Evolutionary conservation across 92 coral and sea anemone species (phyloP), one percentile per base, ranked within the genome.

Genomic region (Palythoa heliodiscus): DNA sequence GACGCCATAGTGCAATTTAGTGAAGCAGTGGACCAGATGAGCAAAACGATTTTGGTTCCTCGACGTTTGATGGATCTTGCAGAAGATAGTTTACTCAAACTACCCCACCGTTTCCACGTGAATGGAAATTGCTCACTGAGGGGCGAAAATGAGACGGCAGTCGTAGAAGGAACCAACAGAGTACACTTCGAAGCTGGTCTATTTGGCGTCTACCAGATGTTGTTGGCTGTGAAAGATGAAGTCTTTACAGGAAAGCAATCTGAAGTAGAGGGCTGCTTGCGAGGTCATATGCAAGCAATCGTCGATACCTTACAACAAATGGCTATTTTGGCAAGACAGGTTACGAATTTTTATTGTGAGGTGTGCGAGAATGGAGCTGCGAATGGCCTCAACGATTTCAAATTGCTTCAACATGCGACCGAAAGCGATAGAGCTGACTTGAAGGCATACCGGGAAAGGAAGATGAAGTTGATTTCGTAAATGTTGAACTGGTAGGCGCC

Each of bases 1-100:
- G 90, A 90, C 35, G 82, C 68, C 19, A 63, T 90, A 1, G 73
- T 80, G 53, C 90, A 87, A 50, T 90, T 90, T 74, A 76, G 82
- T 6, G 83, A 87, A 83, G 90, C 93, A 22, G 86, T 90, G 1
- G 90, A 90, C 0, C 73, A 87, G 37, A 90, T 90, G 93, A 87
- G 76, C 54, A 77, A 74, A 55, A 87, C 86, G 17, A 89, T 90
- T 15, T 25, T 90, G 40, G 93, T 90, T 19, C 93, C 93, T 4
- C 86, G 84, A n/a, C 88, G 87, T 29, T 61, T 90, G 63, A 87
- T 90, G 52, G 93, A 87, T 66, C 86, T 90, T 10, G 77, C 93
- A 40, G 78, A 66, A 2, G 84, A 80, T 58, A 68, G 43, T 52
- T 67, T 66, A 20, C 17, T 70, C 22, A 47, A 66, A 24, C 17